These are phyloP conservation scores for Matsumyia berberina DNA, from an alignment of 2,888 invertebrate species.

Conservation along the genomic window DNA sequence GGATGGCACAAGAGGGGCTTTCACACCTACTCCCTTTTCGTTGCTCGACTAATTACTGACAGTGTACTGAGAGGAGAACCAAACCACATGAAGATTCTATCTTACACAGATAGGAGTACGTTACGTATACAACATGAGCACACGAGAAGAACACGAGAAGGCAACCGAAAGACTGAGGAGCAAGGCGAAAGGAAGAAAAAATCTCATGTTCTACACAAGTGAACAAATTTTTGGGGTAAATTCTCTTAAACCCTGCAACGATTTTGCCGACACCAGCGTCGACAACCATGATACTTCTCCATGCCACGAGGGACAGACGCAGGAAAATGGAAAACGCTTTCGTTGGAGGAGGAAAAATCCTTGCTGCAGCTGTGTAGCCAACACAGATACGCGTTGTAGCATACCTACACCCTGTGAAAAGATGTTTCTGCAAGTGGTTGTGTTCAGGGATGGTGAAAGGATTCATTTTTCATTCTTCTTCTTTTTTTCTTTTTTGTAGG, in stretches of 20 bases:
- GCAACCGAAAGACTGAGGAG: too few relatives aligned
- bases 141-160: not conserved
- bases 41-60: conserved; percentile 15
- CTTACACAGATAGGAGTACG: conserved; percentile 3
- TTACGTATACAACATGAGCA: not conserved
- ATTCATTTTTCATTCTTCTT: not conserved
- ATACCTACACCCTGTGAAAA: conserved; percentile 41
- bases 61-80: not conserved
- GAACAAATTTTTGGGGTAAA: conserved; percentile 29
- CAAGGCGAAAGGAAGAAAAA: not conserved
- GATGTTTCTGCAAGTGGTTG: conserved; percentile 66
- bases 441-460: conserved; percentile 21
- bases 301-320: conserved; percentile 1
- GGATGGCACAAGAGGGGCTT: not conserved
- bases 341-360: not conserved
- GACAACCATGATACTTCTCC: conserved; percentile 11
- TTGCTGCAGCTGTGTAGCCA: conserved; percentile 29
- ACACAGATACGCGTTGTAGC: conserved; percentile 28
- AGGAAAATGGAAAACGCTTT: not conserved
- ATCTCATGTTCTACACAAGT: conserved; percentile 19
- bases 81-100: not conserved
- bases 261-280: conserved; percentile 17
- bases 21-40: conserved; percentile 23
- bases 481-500: conserved; percentile 46
- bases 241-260: conserved; percentile 5